These are phyloP conservation scores for Papilio protenor DNA, from an alignment of 2,888 invertebrate species.

Conservation along the genomic window DNA sequence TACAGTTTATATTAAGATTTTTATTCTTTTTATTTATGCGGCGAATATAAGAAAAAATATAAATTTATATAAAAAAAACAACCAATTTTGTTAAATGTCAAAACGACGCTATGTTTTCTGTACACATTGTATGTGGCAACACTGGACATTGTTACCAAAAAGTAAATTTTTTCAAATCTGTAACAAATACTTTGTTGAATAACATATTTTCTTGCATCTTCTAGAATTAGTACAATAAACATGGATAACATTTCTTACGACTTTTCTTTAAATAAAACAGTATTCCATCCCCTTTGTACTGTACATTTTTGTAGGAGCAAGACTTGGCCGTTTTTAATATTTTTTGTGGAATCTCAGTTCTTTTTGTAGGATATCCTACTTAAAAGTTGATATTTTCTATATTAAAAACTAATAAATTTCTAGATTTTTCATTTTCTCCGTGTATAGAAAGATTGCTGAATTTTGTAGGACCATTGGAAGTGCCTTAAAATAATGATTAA, in stretches of 20 bases:
- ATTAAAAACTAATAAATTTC: too few species aligned
- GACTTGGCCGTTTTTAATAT: too few species aligned
- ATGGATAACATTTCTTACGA: constrained; percentile 68
- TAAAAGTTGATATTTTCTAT: too few species aligned
- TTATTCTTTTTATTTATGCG: constrained; percentile 65
- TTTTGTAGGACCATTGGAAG: too few species aligned
- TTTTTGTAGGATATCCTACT: too few species aligned
- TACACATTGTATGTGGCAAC: constrained; percentile 29
- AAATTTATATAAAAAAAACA: constrained; percentile 27
- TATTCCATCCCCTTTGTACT: neutral
- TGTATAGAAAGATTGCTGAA: too few species aligned
- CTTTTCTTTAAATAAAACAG: constrained; percentile 51
- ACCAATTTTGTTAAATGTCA: constrained; percentile 28
- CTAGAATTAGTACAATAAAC: constrained; percentile 78
- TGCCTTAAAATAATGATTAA: too few species aligned
- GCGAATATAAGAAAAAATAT: constrained; percentile 42
- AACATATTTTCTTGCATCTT: constrained; percentile 74
- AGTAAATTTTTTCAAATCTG: constrained; percentile 65
- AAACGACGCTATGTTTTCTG: constrained; percentile 21
- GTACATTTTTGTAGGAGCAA: too few species aligned
- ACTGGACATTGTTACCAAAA: constrained; percentile 69
- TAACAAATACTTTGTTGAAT: constrained; percentile 64
- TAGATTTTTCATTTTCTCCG: too few species aligned
- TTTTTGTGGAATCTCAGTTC: too few species aligned
- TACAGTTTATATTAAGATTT: constrained; percentile 48